These are phyloP conservation scores for Sorex maritimensis DNA, from an alignment of 2,797 vertebrate genomes.

Conservation along the genomic window DNA sequence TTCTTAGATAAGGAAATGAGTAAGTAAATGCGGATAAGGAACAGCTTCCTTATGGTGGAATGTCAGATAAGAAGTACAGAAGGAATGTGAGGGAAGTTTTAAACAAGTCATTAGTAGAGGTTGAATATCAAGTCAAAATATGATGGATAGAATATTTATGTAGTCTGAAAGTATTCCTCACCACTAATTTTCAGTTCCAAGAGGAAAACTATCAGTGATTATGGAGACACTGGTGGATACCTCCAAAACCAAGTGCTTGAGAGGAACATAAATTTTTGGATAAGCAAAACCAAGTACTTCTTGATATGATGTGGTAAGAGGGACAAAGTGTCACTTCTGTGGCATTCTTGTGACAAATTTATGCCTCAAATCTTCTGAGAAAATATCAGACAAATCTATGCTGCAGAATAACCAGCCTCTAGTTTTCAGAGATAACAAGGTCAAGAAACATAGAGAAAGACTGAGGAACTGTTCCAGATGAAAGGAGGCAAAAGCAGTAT, in stretches of 20 bases:
- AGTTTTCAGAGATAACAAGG: constrained; percentile 51
- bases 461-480: constrained; percentile 43
- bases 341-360: constrained; percentile 28
- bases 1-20: not conserved
- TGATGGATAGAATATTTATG: not conserved
- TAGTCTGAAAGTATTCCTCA: constrained; percentile 34
- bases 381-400: constrained; percentile 40
- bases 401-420: constrained; percentile 45
- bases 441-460: constrained; percentile 52
- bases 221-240: not conserved
- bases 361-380: constrained; percentile 13
- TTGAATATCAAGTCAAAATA: not conserved
- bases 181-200: constrained; percentile 13
- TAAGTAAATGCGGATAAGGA: not conserved
- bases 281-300: not conserved
- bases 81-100: not conserved
- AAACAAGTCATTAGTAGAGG: not conserved
- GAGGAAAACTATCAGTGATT: not conserved
- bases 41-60: not conserved
- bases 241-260: not conserved
- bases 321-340: not conserved
- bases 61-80: not conserved
- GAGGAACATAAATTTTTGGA: not conserved
- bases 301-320: not conserved
- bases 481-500: constrained; percentile 57